Evolutionary conservation across 2,797 vertebrate genomes (phyloP).

Genomic region (Acridotheres tristis): DNA sequence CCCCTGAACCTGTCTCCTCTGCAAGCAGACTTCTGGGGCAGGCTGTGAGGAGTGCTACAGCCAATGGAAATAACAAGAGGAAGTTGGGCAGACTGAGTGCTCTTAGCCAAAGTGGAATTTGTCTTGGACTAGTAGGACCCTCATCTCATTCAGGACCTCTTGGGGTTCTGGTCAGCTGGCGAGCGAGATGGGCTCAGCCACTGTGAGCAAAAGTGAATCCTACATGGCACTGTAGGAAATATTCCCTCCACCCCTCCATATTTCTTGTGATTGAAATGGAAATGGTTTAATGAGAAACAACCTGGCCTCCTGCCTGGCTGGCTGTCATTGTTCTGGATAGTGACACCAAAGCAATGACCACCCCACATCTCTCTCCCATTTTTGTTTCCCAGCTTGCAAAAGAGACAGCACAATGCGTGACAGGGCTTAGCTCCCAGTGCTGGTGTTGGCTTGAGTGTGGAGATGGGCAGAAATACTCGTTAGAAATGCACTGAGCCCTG

Average conservation of each 20-base stretch:
- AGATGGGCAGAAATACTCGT: background rate
- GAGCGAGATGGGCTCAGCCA: fast-evolving
- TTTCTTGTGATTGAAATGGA: background rate
- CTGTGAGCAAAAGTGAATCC: background rate
- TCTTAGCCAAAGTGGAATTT: background rate
- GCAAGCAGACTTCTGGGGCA: background rate
- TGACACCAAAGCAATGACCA: background rate
- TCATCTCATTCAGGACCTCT: background rate
- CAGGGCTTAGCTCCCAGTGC: background rate
- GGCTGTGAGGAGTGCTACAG: background rate
- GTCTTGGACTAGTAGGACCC: background rate
- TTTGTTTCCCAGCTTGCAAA: background rate
- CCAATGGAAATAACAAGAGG: conserved; percentile 51
- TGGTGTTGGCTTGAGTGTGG: background rate
- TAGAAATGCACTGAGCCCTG: background rate
- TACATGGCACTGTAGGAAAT: background rate
- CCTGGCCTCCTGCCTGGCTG: background rate
- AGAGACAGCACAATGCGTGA: background rate
- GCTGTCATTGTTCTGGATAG: background rate
- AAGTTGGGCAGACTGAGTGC: background rate
- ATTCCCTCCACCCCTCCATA: fast-evolving
- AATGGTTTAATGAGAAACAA: background rate
- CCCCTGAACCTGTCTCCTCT: conserved; percentile 11
- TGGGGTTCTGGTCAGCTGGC: background rate
- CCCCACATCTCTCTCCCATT: fast-evolving